A percentile compares a stretch with the other conserved stretches of the same genome.
Evolutionary conservation across 2,113 vertebrate genomes (phyloP).

Genomic region (Potamarius usumacintae): DNA sequence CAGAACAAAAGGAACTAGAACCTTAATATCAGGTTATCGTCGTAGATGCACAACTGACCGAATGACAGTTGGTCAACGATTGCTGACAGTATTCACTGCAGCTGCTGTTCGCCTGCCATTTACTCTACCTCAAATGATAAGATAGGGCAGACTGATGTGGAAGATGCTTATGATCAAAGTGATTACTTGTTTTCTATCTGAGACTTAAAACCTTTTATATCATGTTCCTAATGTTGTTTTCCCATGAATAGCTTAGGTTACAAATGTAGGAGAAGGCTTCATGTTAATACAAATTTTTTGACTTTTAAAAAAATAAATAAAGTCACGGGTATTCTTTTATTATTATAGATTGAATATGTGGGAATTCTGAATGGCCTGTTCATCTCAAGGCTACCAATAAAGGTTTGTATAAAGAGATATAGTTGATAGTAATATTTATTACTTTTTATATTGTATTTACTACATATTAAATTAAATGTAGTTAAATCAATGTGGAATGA

Average conservation of each 20-base stretch:
- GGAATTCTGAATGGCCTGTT: not conserved
- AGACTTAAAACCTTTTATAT: not conserved
- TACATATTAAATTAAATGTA: not conserved
- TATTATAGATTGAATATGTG: not conserved
- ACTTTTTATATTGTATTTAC: not conserved
- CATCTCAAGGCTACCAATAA: not conserved
- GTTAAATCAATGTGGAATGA: not conserved
- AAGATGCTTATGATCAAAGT: not conserved
- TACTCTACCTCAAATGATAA: not conserved
- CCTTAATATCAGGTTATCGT: not conserved
- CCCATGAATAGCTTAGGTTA: not conserved
- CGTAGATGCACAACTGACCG: not conserved
- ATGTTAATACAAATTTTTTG: not conserved
- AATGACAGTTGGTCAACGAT: not conserved
- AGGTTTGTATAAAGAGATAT: not conserved
- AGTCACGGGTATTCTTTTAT: not conserved
- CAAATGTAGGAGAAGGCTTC: not conserved
- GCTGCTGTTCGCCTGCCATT: not conserved
- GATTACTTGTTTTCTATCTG: not conserved
- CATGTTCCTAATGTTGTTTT: not conserved
- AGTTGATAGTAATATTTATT: not conserved
- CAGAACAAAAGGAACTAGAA: not conserved
- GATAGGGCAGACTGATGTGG: not conserved
- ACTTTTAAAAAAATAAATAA: not conserved
- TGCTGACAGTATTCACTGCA: not conserved